A percentile compares a stretch with the other conserved stretches of the same genome.
phyloP scores from a whole-genome alignment of 2,888 invertebrate genomes.

The Heteropelma amictum region DNA sequence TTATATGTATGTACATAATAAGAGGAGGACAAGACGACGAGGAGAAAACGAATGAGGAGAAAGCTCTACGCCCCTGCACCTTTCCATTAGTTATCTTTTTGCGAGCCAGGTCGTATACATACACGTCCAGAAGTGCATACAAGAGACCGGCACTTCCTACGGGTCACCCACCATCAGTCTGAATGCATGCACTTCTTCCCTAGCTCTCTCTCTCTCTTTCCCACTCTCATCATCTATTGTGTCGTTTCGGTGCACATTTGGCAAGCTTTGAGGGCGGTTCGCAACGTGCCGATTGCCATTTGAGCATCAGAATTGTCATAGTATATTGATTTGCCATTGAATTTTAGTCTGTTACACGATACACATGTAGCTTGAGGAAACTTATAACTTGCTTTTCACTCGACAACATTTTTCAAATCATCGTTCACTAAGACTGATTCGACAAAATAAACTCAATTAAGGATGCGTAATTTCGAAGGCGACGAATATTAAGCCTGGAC shows the following conservation, averaged over 20 bases:
- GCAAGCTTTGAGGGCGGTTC: too few species aligned
- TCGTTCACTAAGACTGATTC: too few species aligned
- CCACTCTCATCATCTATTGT: background rate
- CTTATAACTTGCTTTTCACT: too few species aligned
- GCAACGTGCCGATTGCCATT: too few species aligned
- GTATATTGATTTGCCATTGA: too few species aligned
- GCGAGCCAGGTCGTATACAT: conserved; percentile 56
- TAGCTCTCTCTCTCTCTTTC: conserved; percentile 4
- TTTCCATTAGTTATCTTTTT: conserved; percentile 62
- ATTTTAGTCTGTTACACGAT: too few species aligned
- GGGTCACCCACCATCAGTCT: conserved; percentile 64
- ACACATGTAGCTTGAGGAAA: too few species aligned
- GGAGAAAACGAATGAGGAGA: conserved; percentile 59
- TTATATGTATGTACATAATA: conserved; percentile 1
- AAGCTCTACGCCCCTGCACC: conserved; percentile 72
- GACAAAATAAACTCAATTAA: too few species aligned
- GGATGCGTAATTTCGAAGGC: too few species aligned
- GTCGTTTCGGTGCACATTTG: background rate
- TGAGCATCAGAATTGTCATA: too few species aligned
- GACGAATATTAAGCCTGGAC: too few species aligned
- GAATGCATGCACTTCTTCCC: conserved; percentile 6
- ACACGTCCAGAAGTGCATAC: conserved; percentile 63
- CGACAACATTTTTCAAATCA: too few species aligned
- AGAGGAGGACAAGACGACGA: conserved; percentile 33
- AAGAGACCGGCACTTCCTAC: conserved; percentile 67